Evolutionary conservation across 1,140 invertebrate species (phyloP).

Genomic region (Aradophagus sp.): DNA sequence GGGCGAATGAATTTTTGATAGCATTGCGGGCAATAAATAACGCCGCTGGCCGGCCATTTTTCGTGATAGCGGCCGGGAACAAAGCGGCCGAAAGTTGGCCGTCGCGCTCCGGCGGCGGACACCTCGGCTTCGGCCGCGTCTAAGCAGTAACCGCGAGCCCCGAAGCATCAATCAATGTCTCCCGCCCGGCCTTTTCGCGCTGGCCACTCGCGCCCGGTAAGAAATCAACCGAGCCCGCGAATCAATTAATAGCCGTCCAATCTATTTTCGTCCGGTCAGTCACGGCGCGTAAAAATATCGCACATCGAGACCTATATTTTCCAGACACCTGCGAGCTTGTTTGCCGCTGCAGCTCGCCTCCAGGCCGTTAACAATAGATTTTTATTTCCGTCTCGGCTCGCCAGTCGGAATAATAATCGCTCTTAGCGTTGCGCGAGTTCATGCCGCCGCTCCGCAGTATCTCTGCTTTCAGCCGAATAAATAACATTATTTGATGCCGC

Average conservation of each 20-base stretch:
- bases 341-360: slow-evolving; percentile 17
- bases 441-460: neutral
- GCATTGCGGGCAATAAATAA: slow-evolving; percentile 41
- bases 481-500: too few relatives aligned
- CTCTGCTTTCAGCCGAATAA: too few relatives aligned
- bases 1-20: slow-evolving; percentile 43
- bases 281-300: slow-evolving; percentile 38
- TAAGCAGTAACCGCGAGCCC: slow-evolving; percentile 40
- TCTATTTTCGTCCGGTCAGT: slow-evolving; percentile 47
- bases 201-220: slow-evolving; percentile 29
- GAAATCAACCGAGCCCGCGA: slow-evolving; percentile 50
- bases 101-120: slow-evolving; percentile 17
- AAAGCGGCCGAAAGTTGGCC: slow-evolving; percentile 29
- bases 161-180: slow-evolving; percentile 57
- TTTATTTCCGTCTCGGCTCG: slow-evolving; percentile 30
- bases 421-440: slow-evolving; percentile 4
- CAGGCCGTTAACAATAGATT: slow-evolving; percentile 39
- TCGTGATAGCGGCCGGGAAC: slow-evolving; percentile 11
- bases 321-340: slow-evolving; percentile 40
- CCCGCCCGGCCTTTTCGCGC: slow-evolving; percentile 24
- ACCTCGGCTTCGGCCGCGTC: slow-evolving; percentile 36
- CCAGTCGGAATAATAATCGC: slow-evolving; percentile 37
- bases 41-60: slow-evolving; percentile 2
- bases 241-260: slow-evolving; percentile 58
- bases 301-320: slow-evolving; percentile 47